phyloP scores from a whole-genome alignment of 2,113 vertebrate genomes.

The Nothocercus julius region DNA sequence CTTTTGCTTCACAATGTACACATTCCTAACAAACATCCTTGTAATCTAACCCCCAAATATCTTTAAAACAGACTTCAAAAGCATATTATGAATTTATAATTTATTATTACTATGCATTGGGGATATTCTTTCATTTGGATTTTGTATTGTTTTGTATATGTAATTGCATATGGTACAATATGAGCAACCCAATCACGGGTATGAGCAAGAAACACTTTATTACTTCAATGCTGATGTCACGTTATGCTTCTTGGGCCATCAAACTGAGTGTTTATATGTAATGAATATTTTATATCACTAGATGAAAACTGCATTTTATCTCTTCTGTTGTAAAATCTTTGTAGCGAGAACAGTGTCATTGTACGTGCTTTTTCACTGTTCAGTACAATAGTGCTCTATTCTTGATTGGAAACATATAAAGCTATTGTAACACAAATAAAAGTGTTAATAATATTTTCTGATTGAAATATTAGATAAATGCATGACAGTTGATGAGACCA shows the following conservation, averaged over 20 bases:
- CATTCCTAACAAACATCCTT: not conserved
- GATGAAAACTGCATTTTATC: not conserved
- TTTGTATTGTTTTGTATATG: not conserved
- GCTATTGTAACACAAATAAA: constrained; percentile 39
- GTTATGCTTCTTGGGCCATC: not conserved
- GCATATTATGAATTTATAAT: not conserved
- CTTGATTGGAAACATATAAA: constrained; percentile 27
- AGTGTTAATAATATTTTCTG: not conserved
- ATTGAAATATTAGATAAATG: constrained; percentile 41
- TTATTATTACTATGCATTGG: not conserved
- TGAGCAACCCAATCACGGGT: not conserved
- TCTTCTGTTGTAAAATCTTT: not conserved
- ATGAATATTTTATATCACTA: not conserved
- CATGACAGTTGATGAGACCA: not conserved
- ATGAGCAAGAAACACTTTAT: not conserved
- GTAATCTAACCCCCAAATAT: fast-evolving
- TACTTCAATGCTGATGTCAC: not conserved
- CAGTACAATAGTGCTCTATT: not conserved
- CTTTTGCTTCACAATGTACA: not conserved
- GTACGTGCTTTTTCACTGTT: not conserved
- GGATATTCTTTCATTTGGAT: not conserved
- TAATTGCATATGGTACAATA: not conserved
- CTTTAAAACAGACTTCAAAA: not conserved
- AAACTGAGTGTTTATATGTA: not conserved
- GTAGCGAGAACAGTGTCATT: not conserved